Evolutionary conservation across 2,888 invertebrate species (phyloP).

Genomic region (Biston stratarius): DNA sequence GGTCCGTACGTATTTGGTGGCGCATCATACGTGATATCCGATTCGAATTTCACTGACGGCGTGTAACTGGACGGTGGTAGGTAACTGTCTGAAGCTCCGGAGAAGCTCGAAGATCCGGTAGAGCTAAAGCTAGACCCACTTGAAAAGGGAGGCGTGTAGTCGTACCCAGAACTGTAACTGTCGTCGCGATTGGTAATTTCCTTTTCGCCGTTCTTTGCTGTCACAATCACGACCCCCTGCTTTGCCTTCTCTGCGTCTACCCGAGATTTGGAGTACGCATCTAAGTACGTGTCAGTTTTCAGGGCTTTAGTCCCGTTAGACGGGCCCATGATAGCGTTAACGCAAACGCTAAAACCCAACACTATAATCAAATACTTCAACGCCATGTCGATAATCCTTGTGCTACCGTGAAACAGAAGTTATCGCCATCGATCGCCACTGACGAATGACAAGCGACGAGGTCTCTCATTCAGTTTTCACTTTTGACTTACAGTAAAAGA

Average conservation of each 20-base stretch:
- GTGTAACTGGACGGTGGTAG: slow-evolving; percentile 68
- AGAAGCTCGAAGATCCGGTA: slow-evolving; percentile 60
- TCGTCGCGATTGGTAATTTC: slow-evolving; percentile 81
- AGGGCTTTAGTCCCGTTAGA: slow-evolving; percentile 67
- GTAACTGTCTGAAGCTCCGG: slow-evolving; percentile 54
- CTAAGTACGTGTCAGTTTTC: slow-evolving; percentile 88
- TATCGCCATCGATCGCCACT: slow-evolving; percentile 81
- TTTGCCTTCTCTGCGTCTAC: slow-evolving; percentile 80
- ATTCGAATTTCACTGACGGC: slow-evolving; percentile 67
- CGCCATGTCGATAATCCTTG: slow-evolving; percentile 67
- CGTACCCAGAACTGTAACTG: slow-evolving; percentile 75
- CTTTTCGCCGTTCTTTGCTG: slow-evolving; percentile 80
- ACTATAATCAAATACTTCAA: slow-evolving; percentile 60
- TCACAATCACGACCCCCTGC: slow-evolving; percentile 77
- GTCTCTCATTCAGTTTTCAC: slow-evolving; percentile 83
- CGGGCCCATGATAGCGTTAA: slow-evolving; percentile 75
- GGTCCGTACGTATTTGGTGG: slow-evolving; percentile 72
- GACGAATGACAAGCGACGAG: slow-evolving; percentile 78
- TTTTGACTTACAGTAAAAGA: slow-evolving; percentile 86
- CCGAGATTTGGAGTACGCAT: slow-evolving; percentile 87
- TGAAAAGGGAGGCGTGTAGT: slow-evolving; percentile 74
- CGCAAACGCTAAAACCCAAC: slow-evolving; percentile 65
- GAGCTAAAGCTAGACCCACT: slow-evolving; percentile 65
- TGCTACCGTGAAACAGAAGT: slow-evolving; percentile 70
- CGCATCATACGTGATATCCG: slow-evolving; percentile 66